Percentiles rank a stretch among this genome's conserved stretches.
Evolutionary conservation across 1,140 invertebrate species (phyloP).

Genomic region (Lepidostoma basale): DNA sequence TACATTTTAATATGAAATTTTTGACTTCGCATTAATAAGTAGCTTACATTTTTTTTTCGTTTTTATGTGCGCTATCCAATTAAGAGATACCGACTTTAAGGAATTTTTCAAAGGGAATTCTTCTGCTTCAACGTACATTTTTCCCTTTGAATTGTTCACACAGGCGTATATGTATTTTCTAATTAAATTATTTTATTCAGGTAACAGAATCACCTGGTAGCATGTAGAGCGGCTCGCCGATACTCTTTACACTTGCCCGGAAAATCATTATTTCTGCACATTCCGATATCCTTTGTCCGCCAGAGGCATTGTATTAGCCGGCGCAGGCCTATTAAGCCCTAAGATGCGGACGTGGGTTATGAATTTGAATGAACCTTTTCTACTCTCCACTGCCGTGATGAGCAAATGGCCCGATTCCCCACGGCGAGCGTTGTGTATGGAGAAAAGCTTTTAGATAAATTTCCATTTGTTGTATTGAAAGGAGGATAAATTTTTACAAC

Average conservation of each 20-base stretch:
- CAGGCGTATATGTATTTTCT: no score
- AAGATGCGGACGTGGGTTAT: slow-evolving; percentile 15
- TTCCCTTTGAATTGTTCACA: no score
- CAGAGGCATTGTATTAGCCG: not conserved
- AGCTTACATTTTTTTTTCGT: no score
- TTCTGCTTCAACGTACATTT: no score
- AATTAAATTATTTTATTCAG: no score
- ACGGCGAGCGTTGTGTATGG: slow-evolving; percentile 17
- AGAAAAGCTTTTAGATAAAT: slow-evolving; percentile 37
- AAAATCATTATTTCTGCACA: not conserved
- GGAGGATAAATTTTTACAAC: no score
- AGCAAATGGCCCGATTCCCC: slow-evolving; percentile 4
- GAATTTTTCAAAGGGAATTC: no score
- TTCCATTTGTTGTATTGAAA: slow-evolving; percentile 28
- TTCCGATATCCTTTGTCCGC: slow-evolving; percentile 19
- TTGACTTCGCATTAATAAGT: no score
- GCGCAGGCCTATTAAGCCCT: not conserved
- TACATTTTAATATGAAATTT: no score
- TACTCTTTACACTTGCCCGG: not conserved
- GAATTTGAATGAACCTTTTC: slow-evolving; percentile 33
- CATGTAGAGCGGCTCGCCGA: not conserved
- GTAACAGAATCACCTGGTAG: no score
- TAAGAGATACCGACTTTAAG: no score
- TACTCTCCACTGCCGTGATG: not conserved
- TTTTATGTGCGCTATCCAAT: no score